Percentiles rank a stretch among this genome's conserved stretches.
Conservation (phyloP, 2,113 vertebrate genomes). For the Catharus bicknelli region DNA sequence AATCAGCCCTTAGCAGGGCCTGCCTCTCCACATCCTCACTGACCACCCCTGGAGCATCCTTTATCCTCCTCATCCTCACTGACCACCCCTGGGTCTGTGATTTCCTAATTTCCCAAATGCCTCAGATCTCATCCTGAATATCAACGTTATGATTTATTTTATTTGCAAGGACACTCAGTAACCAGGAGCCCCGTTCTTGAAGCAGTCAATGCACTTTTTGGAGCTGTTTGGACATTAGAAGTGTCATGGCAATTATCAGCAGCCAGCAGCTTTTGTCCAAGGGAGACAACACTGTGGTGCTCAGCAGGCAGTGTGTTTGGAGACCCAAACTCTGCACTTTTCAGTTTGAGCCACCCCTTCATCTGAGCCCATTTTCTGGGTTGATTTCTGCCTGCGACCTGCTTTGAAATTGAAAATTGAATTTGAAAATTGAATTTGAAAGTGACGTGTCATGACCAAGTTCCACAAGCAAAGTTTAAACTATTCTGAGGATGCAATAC, state of each 20-base stretch:
- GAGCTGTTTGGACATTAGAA: not conserved
- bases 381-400: not conserved
- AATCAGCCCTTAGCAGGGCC: no score
- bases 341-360: not conserved
- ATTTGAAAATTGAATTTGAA: no score
- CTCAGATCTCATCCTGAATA: not conserved
- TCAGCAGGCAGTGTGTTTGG: not conserved
- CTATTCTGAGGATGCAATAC: not conserved
- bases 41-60: not conserved
- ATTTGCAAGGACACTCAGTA: not conserved
- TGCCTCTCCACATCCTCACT: not conserved
- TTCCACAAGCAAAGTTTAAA: not conserved
- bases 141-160: not conserved
- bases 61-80: not conserved
- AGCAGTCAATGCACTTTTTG: not conserved
- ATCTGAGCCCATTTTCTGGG: not conserved
- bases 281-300: accelerated
- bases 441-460: not conserved
- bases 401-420: not conserved
- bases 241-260: not conserved
- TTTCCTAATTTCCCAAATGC: not conserved
- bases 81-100: not conserved
- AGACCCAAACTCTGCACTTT: not conserved
- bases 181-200: not conserved
- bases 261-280: not conserved